A percentile compares a stretch with the other conserved stretches of the same genome.
These are phyloP conservation scores for Drosophila sp. DNA, from an alignment of 1,140 invertebrate genomes.

Conservation along the genomic window DNA sequence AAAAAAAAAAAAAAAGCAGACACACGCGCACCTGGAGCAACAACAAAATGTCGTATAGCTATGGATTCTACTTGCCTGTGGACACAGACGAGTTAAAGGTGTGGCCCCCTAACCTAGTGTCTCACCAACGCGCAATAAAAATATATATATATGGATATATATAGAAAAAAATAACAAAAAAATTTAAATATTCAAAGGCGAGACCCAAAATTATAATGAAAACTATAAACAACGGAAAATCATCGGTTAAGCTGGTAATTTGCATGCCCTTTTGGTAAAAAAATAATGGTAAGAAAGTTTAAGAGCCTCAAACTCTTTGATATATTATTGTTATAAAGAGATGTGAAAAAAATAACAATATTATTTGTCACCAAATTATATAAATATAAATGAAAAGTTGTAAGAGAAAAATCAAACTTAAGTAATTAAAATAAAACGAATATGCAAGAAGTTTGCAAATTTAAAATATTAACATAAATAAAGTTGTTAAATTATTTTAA, in stretches of 20 bases:
- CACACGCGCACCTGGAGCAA: conserved; percentile 39
- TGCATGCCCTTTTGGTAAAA: conserved; percentile 42
- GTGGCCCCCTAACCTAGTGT: conserved; percentile 35
- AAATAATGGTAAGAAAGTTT: neutral
- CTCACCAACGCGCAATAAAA: conserved; percentile 75
- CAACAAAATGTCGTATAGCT: conserved; percentile 41
- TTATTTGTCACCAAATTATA: too few species aligned
- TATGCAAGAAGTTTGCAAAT: too few species aligned
- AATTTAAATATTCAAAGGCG: conserved; percentile 65
- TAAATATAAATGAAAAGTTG: too few species aligned
- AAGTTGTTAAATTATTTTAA: too few species aligned
- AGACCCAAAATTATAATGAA: conserved; percentile 56
- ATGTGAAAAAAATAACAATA: too few species aligned
- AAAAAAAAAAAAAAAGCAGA: conserved; percentile 38
- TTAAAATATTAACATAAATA: too few species aligned
- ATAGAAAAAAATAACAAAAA: conserved; percentile 4
- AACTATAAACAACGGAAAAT: conserved; percentile 62
- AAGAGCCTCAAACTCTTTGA: too few species aligned
- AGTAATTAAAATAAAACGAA: too few species aligned
- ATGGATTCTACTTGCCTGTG: conserved; percentile 16
- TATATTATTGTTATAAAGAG: too few species aligned
- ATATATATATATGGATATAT: conserved; percentile 10
- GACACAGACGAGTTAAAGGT: conserved; percentile 12
- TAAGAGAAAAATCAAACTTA: too few species aligned
- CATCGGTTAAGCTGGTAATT: conserved; percentile 57